These are phyloP conservation scores for Drosophila ustulata DNA, from an alignment of 2,888 invertebrate genomes.

Conservation along the genomic window DNA sequence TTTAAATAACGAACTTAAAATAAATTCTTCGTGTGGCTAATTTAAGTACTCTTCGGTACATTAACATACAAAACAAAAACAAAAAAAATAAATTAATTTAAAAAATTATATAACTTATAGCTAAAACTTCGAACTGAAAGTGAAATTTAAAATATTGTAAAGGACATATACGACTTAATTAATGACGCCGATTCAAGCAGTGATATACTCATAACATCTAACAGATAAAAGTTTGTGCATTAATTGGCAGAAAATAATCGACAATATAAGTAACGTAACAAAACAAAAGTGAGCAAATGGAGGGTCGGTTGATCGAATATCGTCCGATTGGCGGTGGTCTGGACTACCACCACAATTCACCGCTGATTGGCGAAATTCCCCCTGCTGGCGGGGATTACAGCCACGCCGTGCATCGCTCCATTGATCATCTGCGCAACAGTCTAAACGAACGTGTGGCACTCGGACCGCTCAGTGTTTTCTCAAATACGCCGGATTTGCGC, in stretches of 20 bases:
- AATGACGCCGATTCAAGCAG: neutral
- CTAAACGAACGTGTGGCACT: constrained; percentile 87
- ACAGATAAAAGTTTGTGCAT: neutral
- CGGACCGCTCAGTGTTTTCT: constrained; percentile 86
- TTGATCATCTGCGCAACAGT: constrained; percentile 87
- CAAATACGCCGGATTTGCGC: constrained; percentile 83
- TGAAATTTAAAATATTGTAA: neutral
- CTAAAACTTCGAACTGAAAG: neutral
- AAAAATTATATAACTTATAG: neutral
- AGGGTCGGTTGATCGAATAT: constrained; percentile 87
- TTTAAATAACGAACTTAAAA: neutral
- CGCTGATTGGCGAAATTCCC: constrained; percentile 89
- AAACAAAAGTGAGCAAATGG: constrained; percentile 82
- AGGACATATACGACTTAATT: no score
- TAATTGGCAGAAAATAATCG: neutral
- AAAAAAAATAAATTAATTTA: neutral
- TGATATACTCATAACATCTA: neutral
- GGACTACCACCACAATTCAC: constrained; percentile 88
- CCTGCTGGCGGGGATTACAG: constrained; percentile 87
- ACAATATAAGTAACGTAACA: neutral
- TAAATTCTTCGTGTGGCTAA: no score
- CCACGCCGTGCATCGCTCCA: constrained; percentile 88
- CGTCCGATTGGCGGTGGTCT: constrained; percentile 87
- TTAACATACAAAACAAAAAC: neutral
- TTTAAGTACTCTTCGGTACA: no score